Base-by-base conservation (phyloP, 1,140 invertebrate genomes). In the Drosophila hydei region DNA sequence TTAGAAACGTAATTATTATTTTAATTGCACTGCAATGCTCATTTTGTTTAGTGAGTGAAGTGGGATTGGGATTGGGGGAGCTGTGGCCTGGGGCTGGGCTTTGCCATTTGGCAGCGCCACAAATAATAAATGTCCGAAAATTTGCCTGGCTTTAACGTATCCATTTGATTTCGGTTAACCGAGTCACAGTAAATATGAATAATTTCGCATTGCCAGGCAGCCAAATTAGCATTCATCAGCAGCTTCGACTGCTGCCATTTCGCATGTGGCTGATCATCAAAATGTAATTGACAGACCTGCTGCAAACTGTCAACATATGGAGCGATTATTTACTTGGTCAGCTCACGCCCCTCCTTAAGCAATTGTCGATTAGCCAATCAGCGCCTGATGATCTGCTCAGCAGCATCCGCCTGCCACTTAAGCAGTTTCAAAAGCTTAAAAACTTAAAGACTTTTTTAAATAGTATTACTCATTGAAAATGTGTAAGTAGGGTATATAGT, bases 1-100 rank as follows among this genome's bases (percentile, higher is more conserved):
- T 89, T 89, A 89, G 87, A 89, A 89, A 89, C 89, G 87, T 89
- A 89, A 89, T 89, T 89, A 89, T 89, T 89, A 89, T 89, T 89
- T 89, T 89, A 89, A 89, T 89, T 81, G 80, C 72, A 79, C 78
- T 76, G 75, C 78, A 67, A 54, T 58, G 75, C 74, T 65, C 74
- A 85, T 85, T 80, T 87, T 67, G 77, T 85, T 69, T 77, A 61
- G 45, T 56, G 59, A 21, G 45, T 43, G 33, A 7, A 9, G 45
- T 16, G 42, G n/a, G 14, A n/a, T 0, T 2, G 9, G 9, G 4
- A 11, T 0, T 2, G 1, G 7, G 27, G 27, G 27, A 30, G 30
- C 27, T 30, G 27, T 30, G 27, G 27, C 12, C 30, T 33, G 30
- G 30, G 8, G 30, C 30, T 3, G 30, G 9, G 30, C 30, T 25